Conservation (phyloP, 1,140 invertebrate genomes). For the Macrosteles quadrilineatus region DNA sequence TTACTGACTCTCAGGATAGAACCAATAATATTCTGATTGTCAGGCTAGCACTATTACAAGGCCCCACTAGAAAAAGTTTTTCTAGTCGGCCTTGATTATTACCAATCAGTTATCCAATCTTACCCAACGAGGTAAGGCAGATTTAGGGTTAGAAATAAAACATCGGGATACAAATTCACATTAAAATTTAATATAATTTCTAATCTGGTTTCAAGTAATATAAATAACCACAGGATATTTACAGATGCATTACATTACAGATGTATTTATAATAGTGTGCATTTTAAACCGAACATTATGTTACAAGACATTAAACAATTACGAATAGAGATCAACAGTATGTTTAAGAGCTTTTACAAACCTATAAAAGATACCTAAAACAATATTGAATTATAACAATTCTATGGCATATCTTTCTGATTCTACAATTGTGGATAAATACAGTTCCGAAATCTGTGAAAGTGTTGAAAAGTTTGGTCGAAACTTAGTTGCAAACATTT, state of each 20-base stretch:
- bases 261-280: constrained; percentile 25
- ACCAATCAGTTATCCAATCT: too few relatives aligned
- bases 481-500: too few relatives aligned
- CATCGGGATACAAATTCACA: constrained; percentile 35
- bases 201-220: constrained; percentile 42
- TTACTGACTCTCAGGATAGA: too few relatives aligned
- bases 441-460: not conserved
- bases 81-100: too few relatives aligned
- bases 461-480: too few relatives aligned
- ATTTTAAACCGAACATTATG: not conserved
- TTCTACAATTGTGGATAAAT: not conserved
- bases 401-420: not conserved
- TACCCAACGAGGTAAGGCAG: not conserved
- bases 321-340: not conserved
- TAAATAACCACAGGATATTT: constrained; percentile 44
- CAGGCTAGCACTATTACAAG: too few relatives aligned
- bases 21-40: too few relatives aligned
- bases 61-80: too few relatives aligned
- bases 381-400: not conserved
- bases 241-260: constrained; percentile 39
- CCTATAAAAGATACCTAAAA: not conserved
- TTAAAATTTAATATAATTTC: constrained; percentile 38
- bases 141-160: constrained; percentile 20
- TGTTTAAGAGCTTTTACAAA: not conserved
- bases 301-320: constrained; percentile 5